Evolutionary conservation across 2,113 vertebrate species (phyloP), one percentile per base, ranked within the genome.

Genomic region (Gambusia affinis): DNA sequence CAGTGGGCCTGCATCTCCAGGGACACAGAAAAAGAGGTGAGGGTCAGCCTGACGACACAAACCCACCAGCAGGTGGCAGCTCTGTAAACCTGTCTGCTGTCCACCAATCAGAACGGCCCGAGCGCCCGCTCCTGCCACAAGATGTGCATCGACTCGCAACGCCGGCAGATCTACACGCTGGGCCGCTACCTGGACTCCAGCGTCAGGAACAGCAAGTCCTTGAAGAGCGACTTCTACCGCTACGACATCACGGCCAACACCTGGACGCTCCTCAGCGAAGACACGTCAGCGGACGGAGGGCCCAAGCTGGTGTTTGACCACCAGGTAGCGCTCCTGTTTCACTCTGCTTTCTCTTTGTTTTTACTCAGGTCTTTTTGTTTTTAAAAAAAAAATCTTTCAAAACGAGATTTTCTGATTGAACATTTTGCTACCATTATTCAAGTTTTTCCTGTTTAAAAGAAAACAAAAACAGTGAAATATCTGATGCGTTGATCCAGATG

Each of bases 121-220:
- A 99, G 97, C n/a, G 97, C 98, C 39, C 95, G 98, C 17, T 99
- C 98, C 0, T 99, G 98, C 85, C 98, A 99, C 91, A 99, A 99
- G 92, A 99, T 99, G 98, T 99, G 98, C 90, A 98, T 99, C 31
- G 98, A 99, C 91, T 98, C 97, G 22, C 97, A 97, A 1, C 88
- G 98, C 14, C 94, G 97, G 42, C 98, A 99, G 87, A 99, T 99
- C 89, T 99, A 99, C 92, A 99, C 98, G 0, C 90, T 99, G 82
- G 98, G 98, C 3, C 96, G 98, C 24, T 99, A 99, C 71, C 91
- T 99, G 88, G 98, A 99, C 94, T 99, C 98, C 85, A 97, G 97
- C 0, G 98, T 99, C 89, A 94, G 98, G 88, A 99, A 99, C 93
- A 99, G 97, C 94, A 99, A 99, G 66, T 98, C 97, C 57, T 93